Conservation (phyloP, 2,888 invertebrate genomes). For the Cylloceria caligata region DNA sequence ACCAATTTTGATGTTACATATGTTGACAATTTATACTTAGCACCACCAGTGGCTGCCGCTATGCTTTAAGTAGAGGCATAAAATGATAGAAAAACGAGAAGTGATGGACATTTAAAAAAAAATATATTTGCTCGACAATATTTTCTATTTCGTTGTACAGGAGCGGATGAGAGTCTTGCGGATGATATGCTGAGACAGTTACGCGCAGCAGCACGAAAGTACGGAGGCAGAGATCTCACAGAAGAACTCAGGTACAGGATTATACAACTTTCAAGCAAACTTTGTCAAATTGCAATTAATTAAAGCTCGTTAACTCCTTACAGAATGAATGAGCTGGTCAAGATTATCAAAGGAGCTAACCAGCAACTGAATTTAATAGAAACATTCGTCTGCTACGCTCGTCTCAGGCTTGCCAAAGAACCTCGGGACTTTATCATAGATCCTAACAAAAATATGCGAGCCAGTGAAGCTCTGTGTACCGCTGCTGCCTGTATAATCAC, state of each 20-base stretch:
- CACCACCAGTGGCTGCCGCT: no score
- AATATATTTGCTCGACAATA: neutral
- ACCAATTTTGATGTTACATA: no score
- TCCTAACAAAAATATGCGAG: conserved; percentile 66
- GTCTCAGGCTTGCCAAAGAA: conserved; percentile 67
- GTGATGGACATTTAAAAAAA: no score
- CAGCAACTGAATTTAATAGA: conserved; percentile 72
- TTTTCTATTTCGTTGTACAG: conserved; percentile 17
- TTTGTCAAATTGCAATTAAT: neutral
- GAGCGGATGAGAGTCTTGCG: conserved; percentile 63
- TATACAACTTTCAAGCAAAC: neutral
- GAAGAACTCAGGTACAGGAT: conserved; percentile 55
- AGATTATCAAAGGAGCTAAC: conserved; percentile 55
- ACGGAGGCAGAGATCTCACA: conserved; percentile 22
- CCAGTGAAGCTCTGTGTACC: conserved; percentile 69
- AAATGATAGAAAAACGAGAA: no score
- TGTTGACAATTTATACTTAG: no score
- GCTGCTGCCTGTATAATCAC: conserved; percentile 58
- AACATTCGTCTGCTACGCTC: conserved; percentile 70
- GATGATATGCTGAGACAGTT: conserved; percentile 62
- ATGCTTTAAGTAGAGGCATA: no score
- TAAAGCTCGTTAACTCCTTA: neutral
- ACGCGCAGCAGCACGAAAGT: conserved; percentile 36
- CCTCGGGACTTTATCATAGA: conserved; percentile 71
- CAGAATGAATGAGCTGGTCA: conserved; percentile 46